Conservation (phyloP, 2,888 invertebrate genomes). For the Heterodera filipjevi region DNA sequence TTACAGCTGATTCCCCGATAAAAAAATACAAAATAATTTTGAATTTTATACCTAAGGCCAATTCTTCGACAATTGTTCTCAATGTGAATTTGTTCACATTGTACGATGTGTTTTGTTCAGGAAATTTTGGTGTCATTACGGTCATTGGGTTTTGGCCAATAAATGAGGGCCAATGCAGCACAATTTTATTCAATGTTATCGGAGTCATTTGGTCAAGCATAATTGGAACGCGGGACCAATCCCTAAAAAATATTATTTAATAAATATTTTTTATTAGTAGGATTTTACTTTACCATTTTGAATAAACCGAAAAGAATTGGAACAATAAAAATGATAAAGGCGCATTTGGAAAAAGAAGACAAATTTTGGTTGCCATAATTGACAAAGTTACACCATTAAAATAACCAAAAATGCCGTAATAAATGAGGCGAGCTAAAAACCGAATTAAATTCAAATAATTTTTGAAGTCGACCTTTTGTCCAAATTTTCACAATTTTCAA, state of each 20-base stretch:
- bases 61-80: conserved; percentile 14
- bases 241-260: background rate
- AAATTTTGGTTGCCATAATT: conserved; percentile 9
- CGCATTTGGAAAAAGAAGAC: conserved; percentile 2
- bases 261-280: too few species aligned
- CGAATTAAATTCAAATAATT: background rate
- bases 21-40: background rate
- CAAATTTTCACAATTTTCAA: background rate
- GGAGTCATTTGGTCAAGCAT: background rate
- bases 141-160: background rate
- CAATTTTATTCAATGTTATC: too few species aligned
- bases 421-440: background rate
- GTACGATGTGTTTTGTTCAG: conserved; percentile 15
- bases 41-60: background rate
- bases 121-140: conserved; percentile 20
- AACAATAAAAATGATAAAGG: background rate
- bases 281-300: background rate
- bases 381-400: background rate
- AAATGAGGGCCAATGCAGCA: too few species aligned
- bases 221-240: background rate
- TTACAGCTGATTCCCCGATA: too few species aligned
- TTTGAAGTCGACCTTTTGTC: background rate
- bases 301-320: background rate
- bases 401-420: background rate
- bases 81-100: conserved; percentile 6